Percentiles rank a stretch among this genome's conserved stretches.
Conservation (phyloP, 2,888 invertebrate genomes). For the Geotrupes spiniger region DNA sequence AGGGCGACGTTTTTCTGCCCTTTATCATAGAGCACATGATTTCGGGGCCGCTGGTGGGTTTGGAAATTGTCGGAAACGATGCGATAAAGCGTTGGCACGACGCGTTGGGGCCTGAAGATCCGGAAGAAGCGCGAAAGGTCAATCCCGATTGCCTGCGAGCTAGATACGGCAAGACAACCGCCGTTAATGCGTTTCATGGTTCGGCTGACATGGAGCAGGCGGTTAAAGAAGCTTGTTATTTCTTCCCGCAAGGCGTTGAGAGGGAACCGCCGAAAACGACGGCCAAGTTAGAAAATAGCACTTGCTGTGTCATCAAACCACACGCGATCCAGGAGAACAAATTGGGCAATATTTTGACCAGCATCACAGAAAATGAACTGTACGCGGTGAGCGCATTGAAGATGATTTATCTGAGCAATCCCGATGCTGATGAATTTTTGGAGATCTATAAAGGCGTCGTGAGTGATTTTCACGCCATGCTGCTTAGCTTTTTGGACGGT, state of each 20-base stretch:
- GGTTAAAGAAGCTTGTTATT: constrained; percentile 56
- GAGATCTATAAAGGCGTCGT: constrained; percentile 91
- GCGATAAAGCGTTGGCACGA: constrained; percentile 60
- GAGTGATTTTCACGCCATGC: constrained; percentile 75
- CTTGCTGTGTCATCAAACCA: constrained; percentile 85
- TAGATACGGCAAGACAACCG: constrained; percentile 63
- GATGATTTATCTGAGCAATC: constrained; percentile 73
- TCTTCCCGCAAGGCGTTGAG: constrained; percentile 54
- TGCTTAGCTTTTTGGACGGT: constrained; percentile 79
- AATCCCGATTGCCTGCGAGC: constrained; percentile 62
- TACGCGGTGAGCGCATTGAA: constrained; percentile 78
- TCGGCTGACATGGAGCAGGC: constrained; percentile 59
- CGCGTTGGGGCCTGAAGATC: constrained; percentile 63
- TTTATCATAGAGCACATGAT: constrained; percentile 64
- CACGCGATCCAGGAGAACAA: constrained; percentile 78
- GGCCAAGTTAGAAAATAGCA: constrained; percentile 64
- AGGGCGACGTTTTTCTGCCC: constrained; percentile 61
- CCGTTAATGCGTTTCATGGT: constrained; percentile 69
- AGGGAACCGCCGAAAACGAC: constrained; percentile 47
- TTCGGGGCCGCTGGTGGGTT: constrained; percentile 66
- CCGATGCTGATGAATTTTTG: constrained; percentile 86
- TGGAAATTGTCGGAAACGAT: constrained; percentile 73
- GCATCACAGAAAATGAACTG: constrained; percentile 67
- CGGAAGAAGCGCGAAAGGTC: constrained; percentile 55
- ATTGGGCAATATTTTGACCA: constrained; percentile 67